Evolutionary conservation across 2,797 vertebrate genomes (phyloP), one percentile per base, ranked within the genome.

Genomic region (Phrynocephalus forsythii): DNA sequence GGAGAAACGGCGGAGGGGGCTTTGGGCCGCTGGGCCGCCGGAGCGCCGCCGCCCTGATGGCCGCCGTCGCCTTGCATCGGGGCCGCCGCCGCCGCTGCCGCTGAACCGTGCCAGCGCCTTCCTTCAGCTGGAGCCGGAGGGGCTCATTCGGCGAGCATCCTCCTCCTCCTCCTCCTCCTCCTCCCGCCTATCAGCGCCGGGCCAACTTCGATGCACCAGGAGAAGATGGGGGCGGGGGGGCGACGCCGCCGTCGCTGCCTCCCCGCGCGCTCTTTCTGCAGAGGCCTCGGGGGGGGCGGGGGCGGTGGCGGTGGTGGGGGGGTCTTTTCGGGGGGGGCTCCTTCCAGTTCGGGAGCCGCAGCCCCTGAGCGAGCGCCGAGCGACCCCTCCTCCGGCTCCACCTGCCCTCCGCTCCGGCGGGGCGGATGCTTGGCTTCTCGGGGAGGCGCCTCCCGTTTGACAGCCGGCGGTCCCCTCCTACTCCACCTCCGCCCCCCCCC

Each of bases 81-180:
- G 75, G 96, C 96, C 90, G 97, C 98, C 7, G 63, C 16, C 93
- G 33, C 33, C 33, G 33, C 33, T 2, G 33, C 33, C 33, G 33
- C 33, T 33, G 33, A 33, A 33, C 33, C 33, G 94, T 95, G 52
- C 52, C 52, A 13, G 52, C 13, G 9, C 98, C 98, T 92, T 98
- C 98, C 96, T 98, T 98, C 86, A 98, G 94, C 87, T 98, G 98
- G 89, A 98, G 98, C 95, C 98, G 98, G 92, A 99, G 98, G 6
- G 98, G 96, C 95, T 99, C 98, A 92, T 98, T 98, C 88, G 98
- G 98, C 95, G 98, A 94, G 91, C 98, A 99, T 95, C 98, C 98
- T 85, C 98, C 98, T 91, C 97, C 93, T 10, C 5, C 3, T 60
- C 38, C 3, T 16, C 30, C n/a, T 7, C 52, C 0, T 56, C 96